Base-by-base conservation (phyloP, 1,140 invertebrate species). In the Samia ricini region DNA sequence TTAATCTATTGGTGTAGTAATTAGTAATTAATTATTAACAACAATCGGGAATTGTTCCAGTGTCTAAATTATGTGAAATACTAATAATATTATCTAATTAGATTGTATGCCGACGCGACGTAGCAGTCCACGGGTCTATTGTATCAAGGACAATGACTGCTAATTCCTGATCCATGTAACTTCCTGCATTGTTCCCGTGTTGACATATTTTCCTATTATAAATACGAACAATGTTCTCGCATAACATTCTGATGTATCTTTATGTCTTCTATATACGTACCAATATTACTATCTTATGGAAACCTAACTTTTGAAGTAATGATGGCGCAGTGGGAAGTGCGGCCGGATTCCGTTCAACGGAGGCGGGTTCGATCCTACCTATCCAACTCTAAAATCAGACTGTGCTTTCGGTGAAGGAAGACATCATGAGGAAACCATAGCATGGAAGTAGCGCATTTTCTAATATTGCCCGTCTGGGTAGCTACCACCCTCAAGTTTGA, bases 131-230 rank as follows among this genome's bases (percentile, higher is more conserved):
- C 68, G 63, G n/a, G 65, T 66, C 79, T 71, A 85, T 88, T 88
- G 83, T 88, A 66, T 67, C 67, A 70, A 77, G 78, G 71, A 89
- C 84, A 89, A 87, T 87, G 84, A 76, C 81, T 81, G 71, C 76
- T 89, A 89, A 89, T 87, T 89, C 86, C 79, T 85, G 83, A 86
- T 87, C 86, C 79, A 79, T 85, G 78, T 83, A 86, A 82, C 84
- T 84, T 88, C 77, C 72, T 69, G 73, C 78, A 86, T 89, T 89
- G 86, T 89, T 88, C 83, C 68, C 66, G 66, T 85, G 81, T 88
- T 86, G 83, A 84, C 86, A 88, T 85, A 86, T 88, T 89, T 85
- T 85, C 79, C 78, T 84, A 89, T 89, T 88, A 86, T 84, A 74
- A 77, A 72, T 56, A 66, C 59, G 74, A 84, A 85, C 84, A 85